These are phyloP conservation scores for Rhinichthys osculus DNA, from an alignment of 2,797 vertebrate species.

Conservation along the genomic window DNA sequence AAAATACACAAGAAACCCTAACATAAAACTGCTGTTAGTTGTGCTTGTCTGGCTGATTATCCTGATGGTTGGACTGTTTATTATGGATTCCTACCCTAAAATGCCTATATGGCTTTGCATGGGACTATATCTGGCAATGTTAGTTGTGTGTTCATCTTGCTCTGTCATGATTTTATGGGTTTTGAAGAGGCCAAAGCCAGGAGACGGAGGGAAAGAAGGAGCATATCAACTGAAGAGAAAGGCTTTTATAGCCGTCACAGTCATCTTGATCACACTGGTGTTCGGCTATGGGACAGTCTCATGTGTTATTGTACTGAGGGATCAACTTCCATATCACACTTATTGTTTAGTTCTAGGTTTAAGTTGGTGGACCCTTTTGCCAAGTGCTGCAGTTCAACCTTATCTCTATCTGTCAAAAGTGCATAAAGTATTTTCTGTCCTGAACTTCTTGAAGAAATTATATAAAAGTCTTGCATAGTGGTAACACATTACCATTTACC, in stretches of 20 bases:
- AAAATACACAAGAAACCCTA: neutral
- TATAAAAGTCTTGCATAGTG: neutral
- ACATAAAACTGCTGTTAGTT: neutral
- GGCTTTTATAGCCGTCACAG: conserved; percentile 1
- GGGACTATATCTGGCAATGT: neutral
- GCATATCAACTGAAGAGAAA: conserved; percentile 20
- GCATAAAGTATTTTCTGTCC: neutral
- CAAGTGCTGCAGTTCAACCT: conserved; percentile 16
- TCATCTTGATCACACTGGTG: conserved; percentile 17
- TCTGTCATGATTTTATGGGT: conserved; percentile 11
- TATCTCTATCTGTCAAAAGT: conserved; percentile 20
- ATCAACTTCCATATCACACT: neutral
- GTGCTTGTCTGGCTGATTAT: conserved; percentile 25
- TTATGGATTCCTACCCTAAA: neutral
- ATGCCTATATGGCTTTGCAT: neutral
- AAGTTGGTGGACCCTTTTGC: conserved; percentile 8
- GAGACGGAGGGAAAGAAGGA: neutral
- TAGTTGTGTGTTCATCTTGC: conserved; percentile 19
- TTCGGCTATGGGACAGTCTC: conserved; percentile 19
- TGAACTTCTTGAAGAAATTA: neutral
- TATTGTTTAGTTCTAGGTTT: conserved; percentile 19
- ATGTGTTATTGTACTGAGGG: neutral
- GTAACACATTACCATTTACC: too few relatives aligned
- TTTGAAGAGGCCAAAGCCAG: conserved; percentile 19
- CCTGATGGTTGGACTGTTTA: neutral